Evolutionary conservation across 64 coral and sea anemone species (phyloP), one percentile per base, ranked within the genome.

Genomic region (Pocillopora verrucosa): DNA sequence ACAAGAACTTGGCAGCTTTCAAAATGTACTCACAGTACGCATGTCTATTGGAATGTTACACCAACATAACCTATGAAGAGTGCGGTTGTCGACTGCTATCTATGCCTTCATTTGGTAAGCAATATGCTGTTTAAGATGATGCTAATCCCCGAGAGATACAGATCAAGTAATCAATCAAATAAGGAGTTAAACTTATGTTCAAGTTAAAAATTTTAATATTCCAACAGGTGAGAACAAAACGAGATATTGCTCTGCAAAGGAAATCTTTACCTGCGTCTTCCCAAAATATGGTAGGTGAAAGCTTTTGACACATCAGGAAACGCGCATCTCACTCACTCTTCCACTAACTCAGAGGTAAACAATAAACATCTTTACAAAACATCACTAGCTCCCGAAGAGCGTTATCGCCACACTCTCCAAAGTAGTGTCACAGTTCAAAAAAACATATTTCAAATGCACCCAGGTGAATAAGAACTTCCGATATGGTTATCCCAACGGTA

Each of bases 211-310:
- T 36, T 14, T 69, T 35, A 1, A 2, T 82, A 36, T 86, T 86
- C 25, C 14, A 59, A 70, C 64, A 92, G 90, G 83, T 62, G 57
- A 80, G 24, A 92, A 92, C n/a, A 16, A 87, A 51, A 92, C 90
- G 19, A 78, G 76, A 73, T 92, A 73, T 34, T 92, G 90, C 56
- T 80, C 10, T 4, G 76, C 83, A 61, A 79, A 86, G 56, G 90
- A 92, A 60, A 77, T 92, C 62, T 70, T 69, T 19, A 68, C 16
- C 5, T 92, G 90, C 36, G 59, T 86, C 10, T 92, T 51, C 25
- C 82, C 73, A 16, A 82, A n/a, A 86, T 87, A 60, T 69, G 36
- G 83, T 87, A 78, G 87, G 83, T 86, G 15, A 11, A 16, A 45
- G 60, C 38, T 16, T 22, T 13, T 1, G 59, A 79, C 10, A 56